Conservation (phyloP, 1,140 invertebrate species). For the Ceratina australensis region DNA sequence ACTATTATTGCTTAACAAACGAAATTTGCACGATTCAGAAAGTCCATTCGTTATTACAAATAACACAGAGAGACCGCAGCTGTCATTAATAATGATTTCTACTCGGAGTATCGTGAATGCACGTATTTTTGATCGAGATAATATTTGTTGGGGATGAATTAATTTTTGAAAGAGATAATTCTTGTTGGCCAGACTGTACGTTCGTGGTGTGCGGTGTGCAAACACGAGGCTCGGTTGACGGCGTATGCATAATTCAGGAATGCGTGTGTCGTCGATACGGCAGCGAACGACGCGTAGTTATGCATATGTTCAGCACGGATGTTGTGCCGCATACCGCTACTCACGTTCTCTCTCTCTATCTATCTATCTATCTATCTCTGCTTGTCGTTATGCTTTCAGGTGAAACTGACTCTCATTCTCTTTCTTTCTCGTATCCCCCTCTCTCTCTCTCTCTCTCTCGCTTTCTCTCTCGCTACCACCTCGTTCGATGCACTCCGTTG, state of each 20-base stretch:
- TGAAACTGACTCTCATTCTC: background rate
- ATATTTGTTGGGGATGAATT: too few species aligned
- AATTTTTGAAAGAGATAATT: too few species aligned
- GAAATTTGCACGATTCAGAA: too few species aligned
- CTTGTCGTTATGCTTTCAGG: too few species aligned
- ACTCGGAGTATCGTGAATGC: too few species aligned
- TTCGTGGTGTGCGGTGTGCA: conserved; percentile 28
- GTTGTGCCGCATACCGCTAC: conserved; percentile 28
- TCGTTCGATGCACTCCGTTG: conserved; percentile 42
- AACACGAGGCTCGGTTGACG: conserved; percentile 52
- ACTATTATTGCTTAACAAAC: too few species aligned
- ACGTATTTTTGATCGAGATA: too few species aligned
- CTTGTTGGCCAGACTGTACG: background rate
- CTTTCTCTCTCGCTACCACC: background rate
- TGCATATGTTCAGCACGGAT: conserved; percentile 55
- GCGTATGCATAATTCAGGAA: conserved; percentile 67
- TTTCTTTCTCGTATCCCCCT: background rate
- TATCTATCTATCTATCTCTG: background rate
- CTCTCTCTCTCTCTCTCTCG: background rate
- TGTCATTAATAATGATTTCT: too few species aligned
- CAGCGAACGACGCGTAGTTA: conserved; percentile 52
- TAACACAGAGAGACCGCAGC: too few species aligned
- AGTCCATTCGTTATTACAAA: too few species aligned
- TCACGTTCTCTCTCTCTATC: background rate
- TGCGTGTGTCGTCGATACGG: conserved; percentile 56